Evolutionary conservation across 2,888 invertebrate genomes (phyloP).

Genomic region (Catocala nupta): DNA sequence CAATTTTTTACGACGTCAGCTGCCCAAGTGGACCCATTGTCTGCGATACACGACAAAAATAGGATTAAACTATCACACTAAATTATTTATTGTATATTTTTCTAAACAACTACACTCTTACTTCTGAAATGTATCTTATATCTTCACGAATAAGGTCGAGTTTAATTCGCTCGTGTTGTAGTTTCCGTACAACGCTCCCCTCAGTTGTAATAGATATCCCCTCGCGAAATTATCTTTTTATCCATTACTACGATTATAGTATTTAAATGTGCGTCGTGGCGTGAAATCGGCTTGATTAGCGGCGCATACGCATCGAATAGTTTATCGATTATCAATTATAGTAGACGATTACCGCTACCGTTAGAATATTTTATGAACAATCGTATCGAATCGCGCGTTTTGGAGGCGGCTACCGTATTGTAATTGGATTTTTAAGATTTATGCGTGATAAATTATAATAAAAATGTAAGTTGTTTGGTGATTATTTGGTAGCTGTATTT

Average conservation of each 20-base stretch:
- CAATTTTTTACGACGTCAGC: slow-evolving; percentile 79
- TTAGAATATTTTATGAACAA: slow-evolving; percentile 61
- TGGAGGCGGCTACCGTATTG: slow-evolving; percentile 70
- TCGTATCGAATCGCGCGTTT: slow-evolving; percentile 74
- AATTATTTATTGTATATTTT: slow-evolving; percentile 57
- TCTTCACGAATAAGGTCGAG: slow-evolving; percentile 41
- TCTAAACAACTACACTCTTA: slow-evolving; percentile 10
- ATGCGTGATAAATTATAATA: slow-evolving; percentile 29
- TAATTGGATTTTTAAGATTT: slow-evolving; percentile 58
- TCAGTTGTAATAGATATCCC: slow-evolving; percentile 52
- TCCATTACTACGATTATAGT: slow-evolving; percentile 76
- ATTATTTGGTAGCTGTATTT: neutral
- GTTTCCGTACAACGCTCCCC: slow-evolving; percentile 50
- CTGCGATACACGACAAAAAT: slow-evolving; percentile 60
- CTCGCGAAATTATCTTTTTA: slow-evolving; percentile 71
- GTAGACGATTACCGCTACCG: slow-evolving; percentile 66
- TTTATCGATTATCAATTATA: slow-evolving; percentile 64
- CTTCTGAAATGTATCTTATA: slow-evolving; percentile 20
- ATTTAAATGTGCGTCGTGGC: slow-evolving; percentile 69
- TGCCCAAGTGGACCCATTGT: slow-evolving; percentile 81
- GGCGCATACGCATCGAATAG: slow-evolving; percentile 68
- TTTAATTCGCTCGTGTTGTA: slow-evolving; percentile 43
- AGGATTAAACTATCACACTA: slow-evolving; percentile 67
- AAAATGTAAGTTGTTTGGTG: slow-evolving; percentile 15
- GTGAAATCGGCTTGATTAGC: slow-evolving; percentile 81